Conservation (phyloP, 2,797 vertebrate genomes). For the Myotis pilosus region DNA sequence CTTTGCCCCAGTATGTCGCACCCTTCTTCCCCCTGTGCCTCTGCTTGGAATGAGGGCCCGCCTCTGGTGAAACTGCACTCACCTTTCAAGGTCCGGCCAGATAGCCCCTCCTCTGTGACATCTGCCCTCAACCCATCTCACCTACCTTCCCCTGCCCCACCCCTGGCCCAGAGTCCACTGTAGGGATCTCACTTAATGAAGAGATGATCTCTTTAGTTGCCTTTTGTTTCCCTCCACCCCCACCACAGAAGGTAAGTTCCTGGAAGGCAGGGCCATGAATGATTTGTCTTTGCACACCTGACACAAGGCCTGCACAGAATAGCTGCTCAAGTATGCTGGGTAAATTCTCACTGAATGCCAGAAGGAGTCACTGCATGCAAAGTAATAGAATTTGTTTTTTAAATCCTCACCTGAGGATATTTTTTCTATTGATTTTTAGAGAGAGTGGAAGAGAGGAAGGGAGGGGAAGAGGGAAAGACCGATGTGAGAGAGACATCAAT, state of each 20-base stretch:
- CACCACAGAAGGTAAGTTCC: background rate
- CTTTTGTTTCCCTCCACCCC: background rate
- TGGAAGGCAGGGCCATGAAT: background rate
- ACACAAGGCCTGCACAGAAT: background rate
- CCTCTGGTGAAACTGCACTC: background rate
- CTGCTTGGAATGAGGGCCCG: background rate
- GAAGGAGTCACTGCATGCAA: background rate
- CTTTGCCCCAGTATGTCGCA: background rate
- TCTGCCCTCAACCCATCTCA: background rate
- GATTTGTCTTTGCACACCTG: background rate
- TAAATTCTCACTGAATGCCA: background rate
- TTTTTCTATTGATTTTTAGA: no score
- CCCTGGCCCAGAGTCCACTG: background rate
- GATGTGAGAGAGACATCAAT: no score
- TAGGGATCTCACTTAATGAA: background rate
- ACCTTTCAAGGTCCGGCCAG: background rate
- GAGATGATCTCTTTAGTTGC: background rate
- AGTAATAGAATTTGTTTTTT: conserved; percentile 38
- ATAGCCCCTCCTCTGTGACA: background rate
- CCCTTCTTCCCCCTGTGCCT: background rate
- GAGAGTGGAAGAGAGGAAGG: no score
- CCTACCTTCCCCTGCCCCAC: background rate
- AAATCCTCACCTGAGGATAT: no score
- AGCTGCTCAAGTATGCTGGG: background rate
- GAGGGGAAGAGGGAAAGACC: no score